Evolutionary conservation across 2,797 vertebrate genomes (phyloP).

Genomic region (Danio choprae): DNA sequence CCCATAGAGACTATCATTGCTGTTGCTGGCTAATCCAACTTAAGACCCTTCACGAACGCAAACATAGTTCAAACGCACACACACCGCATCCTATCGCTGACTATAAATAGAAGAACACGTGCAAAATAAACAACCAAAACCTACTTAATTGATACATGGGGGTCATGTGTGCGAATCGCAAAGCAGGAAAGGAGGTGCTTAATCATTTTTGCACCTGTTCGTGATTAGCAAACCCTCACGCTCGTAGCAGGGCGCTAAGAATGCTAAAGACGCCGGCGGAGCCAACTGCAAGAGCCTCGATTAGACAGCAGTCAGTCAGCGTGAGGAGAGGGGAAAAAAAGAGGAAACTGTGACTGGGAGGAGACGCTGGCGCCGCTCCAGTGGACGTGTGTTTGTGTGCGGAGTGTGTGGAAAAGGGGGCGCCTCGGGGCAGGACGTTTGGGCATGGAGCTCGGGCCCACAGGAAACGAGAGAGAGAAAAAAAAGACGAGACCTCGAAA

Average conservation of each 20-base stretch:
- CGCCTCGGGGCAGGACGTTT: conserved; percentile 41
- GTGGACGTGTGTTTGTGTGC: conserved; percentile 25
- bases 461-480: conserved; percentile 39
- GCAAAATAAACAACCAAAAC: background rate
- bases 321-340: conserved; percentile 29
- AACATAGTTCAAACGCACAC: background rate
- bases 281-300: conserved; percentile 36
- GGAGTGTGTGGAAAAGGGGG: conserved; percentile 12
- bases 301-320: conserved; percentile 52
- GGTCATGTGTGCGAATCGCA: background rate
- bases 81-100: background rate
- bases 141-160: conserved; percentile 4
- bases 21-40: background rate
- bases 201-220: conserved; percentile 58
- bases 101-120: background rate
- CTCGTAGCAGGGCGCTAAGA: conserved; percentile 54
- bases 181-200: conserved; percentile 12
- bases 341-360: conserved; percentile 21
- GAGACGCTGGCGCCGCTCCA: conserved; percentile 23
- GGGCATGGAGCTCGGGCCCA: conserved; percentile 40
- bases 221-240: conserved; percentile 55
- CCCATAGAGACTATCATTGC: background rate
- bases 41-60: background rate
- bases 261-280: conserved; percentile 42
- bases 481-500: conserved; percentile 53